Evolutionary conservation across 2,888 invertebrate species (phyloP).

Genomic region (Tyria jacobaeae): DNA sequence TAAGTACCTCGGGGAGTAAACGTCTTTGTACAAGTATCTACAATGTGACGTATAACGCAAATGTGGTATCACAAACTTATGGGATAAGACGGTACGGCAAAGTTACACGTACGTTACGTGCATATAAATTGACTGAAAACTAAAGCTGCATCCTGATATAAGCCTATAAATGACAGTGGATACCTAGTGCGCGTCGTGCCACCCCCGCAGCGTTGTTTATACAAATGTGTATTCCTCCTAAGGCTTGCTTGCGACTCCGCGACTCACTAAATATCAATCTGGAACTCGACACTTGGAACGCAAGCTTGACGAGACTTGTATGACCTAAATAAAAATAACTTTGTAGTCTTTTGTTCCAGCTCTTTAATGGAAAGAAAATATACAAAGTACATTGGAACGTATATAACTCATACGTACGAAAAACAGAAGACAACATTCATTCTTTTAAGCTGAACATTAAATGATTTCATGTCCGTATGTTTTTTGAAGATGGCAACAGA

Average conservation of each 20-base stretch:
- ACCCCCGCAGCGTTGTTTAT: slow-evolving; percentile 16
- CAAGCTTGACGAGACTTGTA: slow-evolving; percentile 58
- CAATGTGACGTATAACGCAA: slow-evolving; percentile 12
- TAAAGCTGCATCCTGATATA: slow-evolving; percentile 5
- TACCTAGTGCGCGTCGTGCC: slow-evolving; percentile 9
- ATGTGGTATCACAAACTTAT: slow-evolving; percentile 10
- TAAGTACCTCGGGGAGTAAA: slow-evolving; percentile 46
- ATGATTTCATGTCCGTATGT: too few species aligned
- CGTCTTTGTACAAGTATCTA: slow-evolving; percentile 23
- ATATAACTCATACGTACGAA: too few species aligned
- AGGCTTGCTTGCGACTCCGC: slow-evolving; percentile 29
- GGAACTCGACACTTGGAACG: slow-evolving; percentile 66
- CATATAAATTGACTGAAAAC: background rate
- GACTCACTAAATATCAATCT: slow-evolving; percentile 70
- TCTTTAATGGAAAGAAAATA: slow-evolving; percentile 64
- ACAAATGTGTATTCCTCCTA: slow-evolving; percentile 41
- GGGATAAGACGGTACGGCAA: background rate
- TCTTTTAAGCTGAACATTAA: slow-evolving; percentile 14
- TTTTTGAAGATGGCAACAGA: too few species aligned
- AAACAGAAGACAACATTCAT: background rate
- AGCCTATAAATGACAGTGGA: background rate
- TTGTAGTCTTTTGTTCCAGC: slow-evolving; percentile 69
- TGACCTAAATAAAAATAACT: slow-evolving; percentile 72
- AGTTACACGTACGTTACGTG: background rate
- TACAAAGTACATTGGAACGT: slow-evolving; percentile 32